These are phyloP conservation scores for Cheilosia impressa DNA, from an alignment of 2,888 invertebrate genomes.

Conservation along the genomic window DNA sequence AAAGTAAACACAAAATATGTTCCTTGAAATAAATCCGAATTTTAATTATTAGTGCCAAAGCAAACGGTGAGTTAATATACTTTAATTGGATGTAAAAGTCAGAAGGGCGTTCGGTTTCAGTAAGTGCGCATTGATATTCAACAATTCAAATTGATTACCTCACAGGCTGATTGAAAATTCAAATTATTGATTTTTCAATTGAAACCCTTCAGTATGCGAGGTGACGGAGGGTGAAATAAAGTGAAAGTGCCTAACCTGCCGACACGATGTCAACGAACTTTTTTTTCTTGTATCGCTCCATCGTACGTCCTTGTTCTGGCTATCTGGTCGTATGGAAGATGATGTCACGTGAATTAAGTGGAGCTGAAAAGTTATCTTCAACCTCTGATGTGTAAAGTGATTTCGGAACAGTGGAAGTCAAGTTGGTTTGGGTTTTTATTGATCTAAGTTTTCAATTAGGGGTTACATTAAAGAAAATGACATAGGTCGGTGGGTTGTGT, in stretches of 20 bases:
- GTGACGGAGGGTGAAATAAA: constrained; percentile 14
- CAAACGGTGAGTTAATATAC: constrained; percentile 39
- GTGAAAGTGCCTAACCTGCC: constrained; percentile 46
- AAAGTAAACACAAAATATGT: neutral
- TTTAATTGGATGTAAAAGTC: neutral
- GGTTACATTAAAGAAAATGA: neutral
- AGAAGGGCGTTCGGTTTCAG: neutral
- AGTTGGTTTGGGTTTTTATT: neutral
- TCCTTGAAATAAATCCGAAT: neutral
- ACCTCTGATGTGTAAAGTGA: neutral
- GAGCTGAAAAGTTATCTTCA: neutral
- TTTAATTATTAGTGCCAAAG: neutral
- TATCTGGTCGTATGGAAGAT: neutral
- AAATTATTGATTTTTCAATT: constrained; percentile 62
- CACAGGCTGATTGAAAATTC: constrained; percentile 34
- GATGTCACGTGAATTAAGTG: constrained; percentile 15
- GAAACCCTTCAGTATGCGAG: neutral
- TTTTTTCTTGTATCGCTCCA: constrained; percentile 8
- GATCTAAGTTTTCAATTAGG: neutral
- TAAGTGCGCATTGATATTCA: constrained; percentile 38
- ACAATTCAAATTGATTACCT: constrained; percentile 24
- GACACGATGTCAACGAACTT: constrained; percentile 31
- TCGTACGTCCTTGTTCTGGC: neutral
- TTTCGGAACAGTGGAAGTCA: neutral
- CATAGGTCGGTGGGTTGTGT: neutral